Base-by-base conservation (phyloP, 2,797 vertebrate species). In the Monodelphis domestica region DNA sequence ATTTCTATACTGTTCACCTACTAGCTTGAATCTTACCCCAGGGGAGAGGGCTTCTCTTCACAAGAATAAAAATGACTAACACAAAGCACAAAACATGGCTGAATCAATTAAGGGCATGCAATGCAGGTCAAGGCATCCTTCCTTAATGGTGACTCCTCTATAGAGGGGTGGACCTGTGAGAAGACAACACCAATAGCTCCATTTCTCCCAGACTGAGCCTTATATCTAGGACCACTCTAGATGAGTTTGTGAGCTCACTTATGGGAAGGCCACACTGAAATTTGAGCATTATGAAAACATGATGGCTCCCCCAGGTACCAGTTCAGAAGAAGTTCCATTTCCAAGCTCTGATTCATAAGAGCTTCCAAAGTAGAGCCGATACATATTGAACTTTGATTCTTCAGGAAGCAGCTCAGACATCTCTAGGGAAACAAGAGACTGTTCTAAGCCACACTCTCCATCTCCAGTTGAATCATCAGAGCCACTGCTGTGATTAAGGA, bases 351-450 rank as follows among this genome's bases (percentile, higher is more conserved):
- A 99, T 96, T 99, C 99, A 0, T 99, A 99, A 26, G 99, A 99
- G 96, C 99, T 99, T 97, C 99, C 99, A 59, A 99, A 99, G 98
- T 99, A 99, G 84, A 99, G 98, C 55, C 99, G 99, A 98, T 99
- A 99, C 94, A 99, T 97, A 56, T 99, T 99, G 92, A 97, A 96
- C 3, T 95, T 97, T 84, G 98, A 98, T 87, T 98, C 98, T 88
- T 99, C 99, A n/a, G 98, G 97, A 93, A 98, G 98, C 88, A 99
- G 97, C 84, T 99, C 99, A 1, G 98, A 98, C 93, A 98, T 97
- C 92, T 99, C 99, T 89, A 99, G 97, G 89, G 99, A 98, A 95
- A 99, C 96, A 90, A 98, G 97, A 53, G 99, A 99, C 52, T 99
- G 99, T 50, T 99, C 99, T 94, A 99, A 97, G 7, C 97, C 98